These are phyloP conservation scores for Pteropus alecto DNA, from an alignment of 2,113 vertebrate genomes.

Conservation along the genomic window DNA sequence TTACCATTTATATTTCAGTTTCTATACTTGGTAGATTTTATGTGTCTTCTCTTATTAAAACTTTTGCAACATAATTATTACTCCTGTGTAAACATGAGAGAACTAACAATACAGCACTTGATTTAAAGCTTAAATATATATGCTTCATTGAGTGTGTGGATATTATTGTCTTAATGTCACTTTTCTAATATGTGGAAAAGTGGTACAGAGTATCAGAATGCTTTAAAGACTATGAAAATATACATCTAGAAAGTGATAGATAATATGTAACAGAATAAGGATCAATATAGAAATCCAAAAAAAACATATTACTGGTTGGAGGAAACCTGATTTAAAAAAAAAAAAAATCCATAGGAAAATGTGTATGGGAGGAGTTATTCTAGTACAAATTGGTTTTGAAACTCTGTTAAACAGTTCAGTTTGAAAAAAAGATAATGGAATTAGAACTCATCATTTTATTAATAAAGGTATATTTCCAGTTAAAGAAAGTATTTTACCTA, in stretches of 20 bases:
- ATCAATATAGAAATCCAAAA: not conserved
- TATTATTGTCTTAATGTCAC: not conserved
- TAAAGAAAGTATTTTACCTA: not conserved
- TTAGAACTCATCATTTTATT: not conserved
- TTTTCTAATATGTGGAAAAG: not conserved
- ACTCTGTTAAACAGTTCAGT: not conserved
- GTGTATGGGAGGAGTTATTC: not conserved
- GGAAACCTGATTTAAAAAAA: not conserved
- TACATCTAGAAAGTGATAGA: not conserved
- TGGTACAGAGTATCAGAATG: not conserved
- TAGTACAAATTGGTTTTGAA: not conserved
- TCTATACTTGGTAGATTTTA: not conserved
- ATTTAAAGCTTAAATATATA: not conserved
- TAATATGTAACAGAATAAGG: not conserved
- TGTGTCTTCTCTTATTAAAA: not conserved
- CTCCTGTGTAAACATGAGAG: not conserved
- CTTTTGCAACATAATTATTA: not conserved
- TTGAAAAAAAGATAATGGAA: not conserved
- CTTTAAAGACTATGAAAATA: not conserved
- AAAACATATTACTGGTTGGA: not conserved
- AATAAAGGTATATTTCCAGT: not conserved
- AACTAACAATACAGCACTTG: not conserved
- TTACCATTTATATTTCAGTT: not conserved
- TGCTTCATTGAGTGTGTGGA: not conserved
- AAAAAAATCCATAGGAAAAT: not conserved